Conservation (phyloP, 2,888 invertebrate genomes). For the Cantharis nigra region DNA sequence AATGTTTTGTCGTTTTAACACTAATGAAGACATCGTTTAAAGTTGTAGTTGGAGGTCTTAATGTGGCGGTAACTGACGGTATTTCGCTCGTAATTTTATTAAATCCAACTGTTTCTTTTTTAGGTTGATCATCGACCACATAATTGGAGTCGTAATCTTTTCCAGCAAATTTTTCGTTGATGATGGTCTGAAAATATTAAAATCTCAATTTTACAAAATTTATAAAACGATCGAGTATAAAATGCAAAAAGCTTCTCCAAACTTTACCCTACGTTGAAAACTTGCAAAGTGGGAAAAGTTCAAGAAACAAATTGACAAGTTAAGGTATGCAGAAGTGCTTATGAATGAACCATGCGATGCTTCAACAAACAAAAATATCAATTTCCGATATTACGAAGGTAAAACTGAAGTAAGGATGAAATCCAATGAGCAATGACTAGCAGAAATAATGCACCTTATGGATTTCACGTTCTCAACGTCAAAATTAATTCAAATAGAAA, state of each 20-base stretch:
- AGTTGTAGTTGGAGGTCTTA: slow-evolving; percentile 67
- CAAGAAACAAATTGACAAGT: not conserved
- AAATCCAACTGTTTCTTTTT: slow-evolving; percentile 12
- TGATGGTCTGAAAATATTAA: slow-evolving; percentile 39
- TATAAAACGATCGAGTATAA: not conserved
- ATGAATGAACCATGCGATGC: not conserved
- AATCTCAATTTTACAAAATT: not conserved
- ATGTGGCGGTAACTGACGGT: slow-evolving; percentile 53
- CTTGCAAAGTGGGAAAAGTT: not conserved
- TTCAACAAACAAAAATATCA: not conserved
- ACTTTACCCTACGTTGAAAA: not conserved
- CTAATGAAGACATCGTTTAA: slow-evolving; percentile 91
- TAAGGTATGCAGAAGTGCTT: not conserved
- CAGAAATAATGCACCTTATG: not conserved
- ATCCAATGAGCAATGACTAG: not conserved
- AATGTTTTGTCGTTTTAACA: slow-evolving; percentile 91
- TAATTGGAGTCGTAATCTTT: slow-evolving; percentile 42
- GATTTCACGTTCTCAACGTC: not conserved
- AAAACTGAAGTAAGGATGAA: not conserved
- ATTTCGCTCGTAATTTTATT: slow-evolving; percentile 39
- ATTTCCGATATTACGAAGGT: not conserved
- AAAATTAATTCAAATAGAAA: not conserved
- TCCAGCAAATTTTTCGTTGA: slow-evolving; percentile 43
- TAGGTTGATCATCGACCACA: slow-evolving; percentile 40
- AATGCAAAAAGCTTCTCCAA: not conserved